A percentile compares a stretch with the other conserved stretches of the same genome.
phyloP scores from a whole-genome alignment of 2,113 vertebrate species.

The Dasyornis broadbenti region DNA sequence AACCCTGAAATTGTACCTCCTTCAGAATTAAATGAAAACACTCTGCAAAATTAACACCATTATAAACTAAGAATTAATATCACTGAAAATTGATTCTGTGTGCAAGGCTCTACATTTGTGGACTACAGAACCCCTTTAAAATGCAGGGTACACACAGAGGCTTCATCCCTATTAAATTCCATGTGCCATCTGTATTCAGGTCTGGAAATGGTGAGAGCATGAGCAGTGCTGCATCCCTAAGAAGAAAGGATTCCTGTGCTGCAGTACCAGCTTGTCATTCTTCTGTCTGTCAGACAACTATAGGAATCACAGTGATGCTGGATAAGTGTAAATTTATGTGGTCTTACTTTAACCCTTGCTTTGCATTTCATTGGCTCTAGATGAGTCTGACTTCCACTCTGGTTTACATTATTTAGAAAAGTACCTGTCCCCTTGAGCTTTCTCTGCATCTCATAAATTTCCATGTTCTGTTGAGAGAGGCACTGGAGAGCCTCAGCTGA shows the following conservation, averaged over 20 bases:
- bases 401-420: not conserved
- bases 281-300: not conserved
- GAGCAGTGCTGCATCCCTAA: not conserved
- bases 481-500: not conserved
- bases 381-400: not conserved
- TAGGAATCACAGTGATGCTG: not conserved
- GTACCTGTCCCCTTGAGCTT: not conserved
- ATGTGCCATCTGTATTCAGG: not conserved
- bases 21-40: not conserved
- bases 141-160: not conserved
- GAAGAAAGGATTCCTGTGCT: not conserved
- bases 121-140: not conserved
- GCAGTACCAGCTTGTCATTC: not conserved
- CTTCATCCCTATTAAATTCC: not conserved
- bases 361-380: not conserved
- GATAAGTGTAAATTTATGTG: not conserved
- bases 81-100: not conserved
- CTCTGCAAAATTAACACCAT: not conserved
- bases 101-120: not conserved
- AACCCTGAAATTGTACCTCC: not conserved
- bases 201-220: not conserved
- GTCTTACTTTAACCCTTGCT: not conserved
- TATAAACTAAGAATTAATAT: not conserved
- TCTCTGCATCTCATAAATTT: not conserved
- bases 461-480: not conserved